Percentiles rank a stretch among this genome's conserved stretches.
These are phyloP conservation scores for Sorex fumeus DNA, from an alignment of 2,113 vertebrate species.

Conservation along the genomic window DNA sequence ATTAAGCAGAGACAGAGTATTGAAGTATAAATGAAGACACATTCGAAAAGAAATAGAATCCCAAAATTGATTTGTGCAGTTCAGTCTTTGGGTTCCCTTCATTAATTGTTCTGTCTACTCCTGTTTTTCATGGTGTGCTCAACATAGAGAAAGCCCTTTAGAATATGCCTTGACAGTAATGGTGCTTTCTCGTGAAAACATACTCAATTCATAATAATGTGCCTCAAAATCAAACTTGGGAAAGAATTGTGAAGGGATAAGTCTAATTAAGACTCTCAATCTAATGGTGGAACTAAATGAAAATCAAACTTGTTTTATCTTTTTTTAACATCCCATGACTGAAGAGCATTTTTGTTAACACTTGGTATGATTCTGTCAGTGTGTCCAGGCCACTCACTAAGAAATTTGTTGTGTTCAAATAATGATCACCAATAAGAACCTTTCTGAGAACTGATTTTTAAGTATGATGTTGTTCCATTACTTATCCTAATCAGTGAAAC, in stretches of 20 bases:
- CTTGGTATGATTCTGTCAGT: background rate
- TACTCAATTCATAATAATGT: background rate
- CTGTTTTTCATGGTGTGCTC: conserved; percentile 71
- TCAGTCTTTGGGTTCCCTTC: conserved; percentile 40
- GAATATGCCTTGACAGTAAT: conserved; percentile 17
- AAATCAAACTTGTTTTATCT: background rate
- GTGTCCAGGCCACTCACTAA: conserved; percentile 17
- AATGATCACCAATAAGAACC: conserved; percentile 61
- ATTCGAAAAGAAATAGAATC: conserved; percentile 62
- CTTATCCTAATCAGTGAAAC: conserved; percentile 69
- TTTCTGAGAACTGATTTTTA: conserved; percentile 65
- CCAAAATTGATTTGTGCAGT: conserved; percentile 68
- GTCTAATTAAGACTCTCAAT: background rate
- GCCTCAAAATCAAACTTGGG: background rate
- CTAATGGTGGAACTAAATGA: background rate
- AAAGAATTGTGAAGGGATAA: background rate
- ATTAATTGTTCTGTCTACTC: conserved; percentile 75
- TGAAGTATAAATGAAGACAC: conserved; percentile 77
- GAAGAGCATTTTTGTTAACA: too few relatives aligned
- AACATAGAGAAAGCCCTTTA: conserved; percentile 24
- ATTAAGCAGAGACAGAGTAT: conserved; percentile 64
- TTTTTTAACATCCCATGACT: background rate
- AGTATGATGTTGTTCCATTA: conserved; percentile 31
- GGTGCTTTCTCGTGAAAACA: background rate
- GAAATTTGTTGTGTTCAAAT: conserved; percentile 66